phyloP scores from a whole-genome alignment of 2,797 vertebrate species.

The Chloroceryle amazona region DNA sequence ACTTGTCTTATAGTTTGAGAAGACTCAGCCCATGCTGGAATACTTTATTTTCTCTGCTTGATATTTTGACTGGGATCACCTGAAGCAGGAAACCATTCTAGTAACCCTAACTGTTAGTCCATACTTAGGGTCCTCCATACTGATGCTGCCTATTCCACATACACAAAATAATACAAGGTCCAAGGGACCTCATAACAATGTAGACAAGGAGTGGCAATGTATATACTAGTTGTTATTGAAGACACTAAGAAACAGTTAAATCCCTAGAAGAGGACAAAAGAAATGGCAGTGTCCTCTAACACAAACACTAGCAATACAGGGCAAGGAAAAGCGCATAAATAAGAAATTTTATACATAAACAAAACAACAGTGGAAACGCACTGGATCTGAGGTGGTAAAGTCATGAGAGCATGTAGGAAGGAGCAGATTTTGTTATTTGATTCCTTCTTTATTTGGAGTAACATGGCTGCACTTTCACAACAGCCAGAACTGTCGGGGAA shows the following conservation, averaged over 20 bases:
- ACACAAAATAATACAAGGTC: neutral
- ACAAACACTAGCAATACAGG: neutral
- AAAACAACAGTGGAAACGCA: neutral
- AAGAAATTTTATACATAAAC: neutral
- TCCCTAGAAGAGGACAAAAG: neutral
- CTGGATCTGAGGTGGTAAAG: neutral
- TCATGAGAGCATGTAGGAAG: rapidly evolving
- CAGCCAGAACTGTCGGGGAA: neutral
- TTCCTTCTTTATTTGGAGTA: neutral
- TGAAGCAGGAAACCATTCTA: neutral
- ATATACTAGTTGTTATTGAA: neutral
- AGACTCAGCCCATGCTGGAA: neutral
- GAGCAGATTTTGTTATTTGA: neutral
- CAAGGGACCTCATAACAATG: neutral
- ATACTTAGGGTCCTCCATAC: neutral
- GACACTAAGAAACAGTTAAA: neutral
- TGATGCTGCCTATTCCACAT: neutral
- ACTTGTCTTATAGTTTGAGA: neutral
- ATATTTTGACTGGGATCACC: neutral
- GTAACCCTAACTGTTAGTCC: neutral
- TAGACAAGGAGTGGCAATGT: neutral
- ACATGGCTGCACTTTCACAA: neutral
- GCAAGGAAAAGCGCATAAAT: neutral
- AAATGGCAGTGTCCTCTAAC: neutral
- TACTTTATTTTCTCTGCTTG: neutral